Conservation (phyloP, 2,113 vertebrate species). For the Pelecanus crispus region DNA sequence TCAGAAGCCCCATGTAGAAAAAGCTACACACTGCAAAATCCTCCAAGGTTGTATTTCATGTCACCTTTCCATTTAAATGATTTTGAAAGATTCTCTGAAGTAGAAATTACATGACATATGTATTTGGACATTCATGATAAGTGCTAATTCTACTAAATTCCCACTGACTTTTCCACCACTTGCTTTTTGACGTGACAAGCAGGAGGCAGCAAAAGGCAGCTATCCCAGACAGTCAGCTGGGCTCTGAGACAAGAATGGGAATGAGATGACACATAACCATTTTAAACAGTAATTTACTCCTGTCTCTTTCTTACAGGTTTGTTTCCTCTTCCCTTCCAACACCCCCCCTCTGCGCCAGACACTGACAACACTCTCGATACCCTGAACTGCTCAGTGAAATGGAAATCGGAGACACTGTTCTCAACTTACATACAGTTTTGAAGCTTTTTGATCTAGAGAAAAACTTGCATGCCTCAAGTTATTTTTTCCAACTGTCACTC, state of each 20-base stretch:
- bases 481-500: neutral
- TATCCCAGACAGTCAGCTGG: neutral
- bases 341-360: neutral
- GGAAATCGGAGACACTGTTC: neutral
- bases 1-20: neutral
- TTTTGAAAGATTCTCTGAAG: neutral
- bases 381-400: neutral
- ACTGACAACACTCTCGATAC: neutral
- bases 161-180: neutral
- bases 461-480: neutral
- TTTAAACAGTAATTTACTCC: neutral
- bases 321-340: neutral
- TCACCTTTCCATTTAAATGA: neutral
- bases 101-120: neutral
- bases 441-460: neutral
- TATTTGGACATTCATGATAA: neutral
- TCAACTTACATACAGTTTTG: neutral
- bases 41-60: neutral
- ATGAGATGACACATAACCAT: neutral
- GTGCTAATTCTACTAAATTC: neutral
- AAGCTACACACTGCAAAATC: neutral
- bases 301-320: neutral
- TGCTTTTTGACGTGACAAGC: neutral
- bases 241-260: neutral
- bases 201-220: neutral